Evolutionary conservation across 2,113 vertebrate genomes (phyloP).

Genomic region (Nymphicus hollandicus): DNA sequence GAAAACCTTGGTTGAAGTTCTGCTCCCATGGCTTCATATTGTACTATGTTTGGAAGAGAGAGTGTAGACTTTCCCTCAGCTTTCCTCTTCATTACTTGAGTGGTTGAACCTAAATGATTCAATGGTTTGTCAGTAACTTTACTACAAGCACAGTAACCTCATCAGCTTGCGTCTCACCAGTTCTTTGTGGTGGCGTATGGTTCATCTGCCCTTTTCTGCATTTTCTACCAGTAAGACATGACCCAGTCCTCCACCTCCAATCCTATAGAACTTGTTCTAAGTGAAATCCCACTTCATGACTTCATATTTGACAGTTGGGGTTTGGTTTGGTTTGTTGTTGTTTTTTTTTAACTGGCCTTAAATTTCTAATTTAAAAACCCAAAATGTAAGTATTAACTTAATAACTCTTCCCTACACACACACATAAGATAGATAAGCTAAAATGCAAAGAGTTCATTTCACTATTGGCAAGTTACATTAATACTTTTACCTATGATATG

Average conservation of each 20-base stretch:
- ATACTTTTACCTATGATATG: not conserved
- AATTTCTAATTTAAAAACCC: not conserved
- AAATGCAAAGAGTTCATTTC: conserved; percentile 42
- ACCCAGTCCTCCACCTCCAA: not conserved
- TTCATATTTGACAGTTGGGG: not conserved
- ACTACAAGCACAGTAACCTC: not conserved
- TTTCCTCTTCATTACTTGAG: not conserved
- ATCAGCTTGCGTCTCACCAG: not conserved
- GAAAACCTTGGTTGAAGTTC: conserved; percentile 2
- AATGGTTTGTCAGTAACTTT: not conserved
- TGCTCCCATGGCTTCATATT: not conserved
- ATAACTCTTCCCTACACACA: not conserved
- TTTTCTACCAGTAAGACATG: not conserved
- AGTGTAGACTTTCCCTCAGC: not conserved
- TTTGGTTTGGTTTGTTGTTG: not conserved
- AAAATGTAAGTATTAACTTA: not conserved
- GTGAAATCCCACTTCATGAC: not conserved
- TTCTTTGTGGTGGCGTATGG: not conserved
- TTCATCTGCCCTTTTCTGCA: not conserved
- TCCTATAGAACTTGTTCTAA: not conserved
- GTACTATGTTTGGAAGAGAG: not conserved
- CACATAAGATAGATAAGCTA: not conserved
- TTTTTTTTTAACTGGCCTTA: not conserved
- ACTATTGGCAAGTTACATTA: not conserved
- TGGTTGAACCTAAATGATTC: not conserved